phyloP scores from a whole-genome alignment of 2,797 vertebrate species.

The Salmo trutta region DNA sequence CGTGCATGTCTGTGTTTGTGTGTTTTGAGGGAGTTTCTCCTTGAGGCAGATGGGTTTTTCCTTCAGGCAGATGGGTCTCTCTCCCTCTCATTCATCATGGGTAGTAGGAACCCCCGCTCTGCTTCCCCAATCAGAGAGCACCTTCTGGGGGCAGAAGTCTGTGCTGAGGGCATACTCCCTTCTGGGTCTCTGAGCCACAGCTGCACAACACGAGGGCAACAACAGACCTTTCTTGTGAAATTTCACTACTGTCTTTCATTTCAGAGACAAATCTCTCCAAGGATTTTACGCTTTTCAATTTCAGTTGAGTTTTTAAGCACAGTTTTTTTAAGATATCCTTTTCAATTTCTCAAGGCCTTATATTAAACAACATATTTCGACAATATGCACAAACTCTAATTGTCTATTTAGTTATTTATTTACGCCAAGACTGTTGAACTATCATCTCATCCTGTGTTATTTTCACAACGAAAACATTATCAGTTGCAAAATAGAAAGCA shows the following conservation, averaged over 20 bases:
- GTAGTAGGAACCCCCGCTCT: neutral
- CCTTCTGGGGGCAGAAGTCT: neutral
- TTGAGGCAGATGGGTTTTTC: neutral
- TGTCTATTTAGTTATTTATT: no score
- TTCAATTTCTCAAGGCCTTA: no score
- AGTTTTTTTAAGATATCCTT: neutral
- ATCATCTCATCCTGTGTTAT: no score
- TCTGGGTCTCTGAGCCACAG: neutral
- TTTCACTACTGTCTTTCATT: neutral
- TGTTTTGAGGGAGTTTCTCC: neutral
- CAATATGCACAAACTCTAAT: no score
- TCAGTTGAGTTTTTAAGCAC: neutral
- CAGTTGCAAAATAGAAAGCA: no score
- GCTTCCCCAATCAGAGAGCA: neutral
- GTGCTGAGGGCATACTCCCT: neutral
- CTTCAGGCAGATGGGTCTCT: neutral
- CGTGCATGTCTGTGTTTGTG: neutral
- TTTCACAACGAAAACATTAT: no score
- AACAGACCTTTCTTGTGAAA: neutral
- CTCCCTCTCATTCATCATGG: neutral
- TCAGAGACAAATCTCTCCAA: no score
- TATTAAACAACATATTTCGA: no score
- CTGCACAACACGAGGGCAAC: neutral
- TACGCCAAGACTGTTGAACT: no score
- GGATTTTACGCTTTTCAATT: no score